phyloP scores from a whole-genome alignment of 2,888 invertebrate species.

The Callyntrura sp. region DNA sequence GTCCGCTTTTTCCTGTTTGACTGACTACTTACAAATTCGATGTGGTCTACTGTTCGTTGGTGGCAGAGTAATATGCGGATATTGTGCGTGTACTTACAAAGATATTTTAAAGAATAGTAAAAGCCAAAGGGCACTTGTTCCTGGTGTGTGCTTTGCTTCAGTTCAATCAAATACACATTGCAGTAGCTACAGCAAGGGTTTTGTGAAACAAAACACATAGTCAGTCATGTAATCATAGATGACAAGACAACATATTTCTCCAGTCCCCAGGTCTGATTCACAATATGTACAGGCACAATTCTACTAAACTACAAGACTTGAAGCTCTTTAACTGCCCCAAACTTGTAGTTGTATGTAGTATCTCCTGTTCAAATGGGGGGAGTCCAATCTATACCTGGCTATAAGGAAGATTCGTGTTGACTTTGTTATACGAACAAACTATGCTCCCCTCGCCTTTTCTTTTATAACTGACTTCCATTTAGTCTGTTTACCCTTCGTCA shows the following conservation, averaged over 20 bases:
- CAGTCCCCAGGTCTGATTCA: slow-evolving; percentile 4
- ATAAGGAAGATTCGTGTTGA: not conserved
- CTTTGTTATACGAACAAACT: not conserved
- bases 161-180: too few relatives aligned
- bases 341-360: not conserved
- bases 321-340: slow-evolving; percentile 20
- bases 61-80: not conserved
- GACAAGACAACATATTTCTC: slow-evolving; percentile 17
- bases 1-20: slow-evolving; percentile 33
- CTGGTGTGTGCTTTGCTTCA: too few relatives aligned
- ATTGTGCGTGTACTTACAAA: not conserved
- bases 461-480: slow-evolving; percentile 36
- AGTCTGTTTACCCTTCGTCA: slow-evolving; percentile 59
- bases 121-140: slow-evolving; percentile 64
- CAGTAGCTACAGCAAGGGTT: not conserved
- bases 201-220: not conserved
- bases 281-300: slow-evolving; percentile 48
- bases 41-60: slow-evolving; percentile 20
- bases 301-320: slow-evolving; percentile 1
- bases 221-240: not conserved
- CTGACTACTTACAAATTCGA: slow-evolving; percentile 54
- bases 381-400: not conserved
- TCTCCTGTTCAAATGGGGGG: not conserved
- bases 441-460: not conserved
- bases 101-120: not conserved